These are phyloP conservation scores for Artibeus jamaicensis DNA, from an alignment of 2,797 vertebrate genomes.

Conservation along the genomic window DNA sequence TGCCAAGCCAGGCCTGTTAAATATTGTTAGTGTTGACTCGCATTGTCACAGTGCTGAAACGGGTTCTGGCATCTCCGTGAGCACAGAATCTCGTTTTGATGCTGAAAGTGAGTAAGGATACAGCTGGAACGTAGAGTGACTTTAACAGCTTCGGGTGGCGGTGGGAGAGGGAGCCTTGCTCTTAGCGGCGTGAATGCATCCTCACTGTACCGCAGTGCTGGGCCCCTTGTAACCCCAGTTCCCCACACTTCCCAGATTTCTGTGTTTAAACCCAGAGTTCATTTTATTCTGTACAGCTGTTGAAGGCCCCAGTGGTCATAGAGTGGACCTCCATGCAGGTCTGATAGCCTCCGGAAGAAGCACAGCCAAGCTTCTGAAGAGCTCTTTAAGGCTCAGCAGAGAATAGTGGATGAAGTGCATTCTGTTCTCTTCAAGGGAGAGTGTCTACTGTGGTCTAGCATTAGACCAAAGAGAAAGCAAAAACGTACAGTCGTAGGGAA, in stretches of 20 bases:
- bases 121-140: not conserved
- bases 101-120: not conserved
- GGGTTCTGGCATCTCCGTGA: not conserved
- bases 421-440: slow-evolving; percentile 59
- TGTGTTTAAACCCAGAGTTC: not conserved
- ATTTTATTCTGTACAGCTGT: not conserved
- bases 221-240: not conserved
- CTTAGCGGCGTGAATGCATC: not conserved
- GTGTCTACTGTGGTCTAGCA: slow-evolving; percentile 69
- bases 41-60: not conserved
- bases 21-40: not conserved
- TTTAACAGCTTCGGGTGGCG: not conserved
- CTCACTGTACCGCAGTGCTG: not conserved
- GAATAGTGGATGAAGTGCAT: slow-evolving; percentile 71
- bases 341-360: not conserved
- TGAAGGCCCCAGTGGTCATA: not conserved
- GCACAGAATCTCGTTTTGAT: not conserved
- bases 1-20: not conserved
- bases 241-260: not conserved
- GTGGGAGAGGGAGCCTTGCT: not conserved
- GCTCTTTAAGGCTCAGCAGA: slow-evolving; percentile 66
- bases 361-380: not conserved
- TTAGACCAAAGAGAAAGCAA: slow-evolving; percentile 62
- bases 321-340: not conserved
- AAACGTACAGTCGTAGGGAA: not conserved